These are phyloP conservation scores for Creontiades dilutus DNA, from an alignment of 2,888 invertebrate species.

Conservation along the genomic window DNA sequence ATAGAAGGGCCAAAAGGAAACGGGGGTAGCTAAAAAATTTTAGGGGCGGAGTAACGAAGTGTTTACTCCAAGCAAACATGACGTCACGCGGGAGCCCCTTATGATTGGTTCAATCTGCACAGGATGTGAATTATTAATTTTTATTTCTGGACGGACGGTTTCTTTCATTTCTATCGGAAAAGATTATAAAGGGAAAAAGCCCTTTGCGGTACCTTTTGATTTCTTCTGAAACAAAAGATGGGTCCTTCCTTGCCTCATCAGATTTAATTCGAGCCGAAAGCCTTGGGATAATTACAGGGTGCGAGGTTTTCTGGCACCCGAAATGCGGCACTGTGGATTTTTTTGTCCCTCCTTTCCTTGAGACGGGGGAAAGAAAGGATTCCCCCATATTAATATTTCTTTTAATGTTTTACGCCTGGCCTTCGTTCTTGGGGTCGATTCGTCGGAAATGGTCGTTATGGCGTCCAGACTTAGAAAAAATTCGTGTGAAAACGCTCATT, in stretches of 20 bases:
- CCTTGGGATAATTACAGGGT: constrained; percentile 27
- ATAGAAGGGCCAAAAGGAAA: constrained; percentile 44
- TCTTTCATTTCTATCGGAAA: not conserved
- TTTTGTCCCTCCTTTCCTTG: constrained; percentile 8
- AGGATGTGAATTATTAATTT: constrained; percentile 73
- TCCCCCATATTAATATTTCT: constrained; percentile 12
- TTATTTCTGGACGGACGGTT: not conserved
- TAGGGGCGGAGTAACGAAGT: constrained; percentile 48
- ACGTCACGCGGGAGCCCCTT: constrained; percentile 57
- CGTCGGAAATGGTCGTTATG: not conserved
- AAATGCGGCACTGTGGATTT: not conserved
- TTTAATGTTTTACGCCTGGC: constrained; percentile 9
- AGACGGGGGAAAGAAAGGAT: not conserved
- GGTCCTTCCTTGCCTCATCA: constrained; percentile 31
- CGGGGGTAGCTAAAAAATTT: not conserved
- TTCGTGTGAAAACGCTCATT: not conserved
- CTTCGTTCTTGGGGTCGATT: not conserved
- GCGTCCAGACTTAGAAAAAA: not conserved
- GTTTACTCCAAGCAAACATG: constrained; percentile 63
- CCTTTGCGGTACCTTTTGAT: constrained; percentile 52
- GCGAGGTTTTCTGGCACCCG: constrained; percentile 39
- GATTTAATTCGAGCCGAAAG: constrained; percentile 34
- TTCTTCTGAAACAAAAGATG: constrained; percentile 45
- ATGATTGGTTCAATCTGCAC: constrained; percentile 72
- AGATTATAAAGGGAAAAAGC: not conserved